These are phyloP conservation scores for Pangasius larnaudii DNA, from an alignment of 2,797 vertebrate genomes.

Conservation along the genomic window DNA sequence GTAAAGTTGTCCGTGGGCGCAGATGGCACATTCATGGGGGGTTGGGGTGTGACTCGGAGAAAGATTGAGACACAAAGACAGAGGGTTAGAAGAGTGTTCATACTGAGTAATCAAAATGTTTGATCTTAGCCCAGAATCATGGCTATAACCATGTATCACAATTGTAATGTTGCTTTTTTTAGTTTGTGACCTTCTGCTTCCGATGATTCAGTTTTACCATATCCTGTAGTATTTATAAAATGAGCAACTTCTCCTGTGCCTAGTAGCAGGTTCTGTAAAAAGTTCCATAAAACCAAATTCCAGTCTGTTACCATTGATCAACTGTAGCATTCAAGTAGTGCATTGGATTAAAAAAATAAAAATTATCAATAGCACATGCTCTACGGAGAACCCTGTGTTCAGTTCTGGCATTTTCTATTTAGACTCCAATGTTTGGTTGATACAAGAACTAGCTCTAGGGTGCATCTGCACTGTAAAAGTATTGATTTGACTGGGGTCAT, in stretches of 20 bases:
- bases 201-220: neutral
- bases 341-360: neutral
- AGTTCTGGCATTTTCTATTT: neutral
- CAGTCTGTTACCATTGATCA: neutral
- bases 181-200: neutral
- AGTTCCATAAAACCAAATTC: neutral
- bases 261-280: neutral
- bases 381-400: neutral
- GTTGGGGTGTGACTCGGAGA: constrained; percentile 12
- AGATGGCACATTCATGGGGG: constrained; percentile 37
- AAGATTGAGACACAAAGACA: constrained; percentile 23
- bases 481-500: neutral
- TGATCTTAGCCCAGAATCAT: constrained; percentile 44
- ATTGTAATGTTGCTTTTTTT: neutral
- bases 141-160: neutral
- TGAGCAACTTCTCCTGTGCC: neutral
- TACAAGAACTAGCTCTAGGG: neutral
- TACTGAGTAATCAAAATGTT: constrained; percentile 27
- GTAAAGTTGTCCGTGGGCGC: neutral
- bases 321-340: neutral
- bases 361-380: neutral
- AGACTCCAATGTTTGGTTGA: neutral
- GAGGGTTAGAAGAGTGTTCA: constrained; percentile 8
- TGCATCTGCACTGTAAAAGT: neutral
- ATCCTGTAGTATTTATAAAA: neutral